A percentile compares a stretch with the other conserved stretches of the same genome.
phyloP scores from a whole-genome alignment of 2,113 vertebrate genomes.

The Sturnus vulgaris region DNA sequence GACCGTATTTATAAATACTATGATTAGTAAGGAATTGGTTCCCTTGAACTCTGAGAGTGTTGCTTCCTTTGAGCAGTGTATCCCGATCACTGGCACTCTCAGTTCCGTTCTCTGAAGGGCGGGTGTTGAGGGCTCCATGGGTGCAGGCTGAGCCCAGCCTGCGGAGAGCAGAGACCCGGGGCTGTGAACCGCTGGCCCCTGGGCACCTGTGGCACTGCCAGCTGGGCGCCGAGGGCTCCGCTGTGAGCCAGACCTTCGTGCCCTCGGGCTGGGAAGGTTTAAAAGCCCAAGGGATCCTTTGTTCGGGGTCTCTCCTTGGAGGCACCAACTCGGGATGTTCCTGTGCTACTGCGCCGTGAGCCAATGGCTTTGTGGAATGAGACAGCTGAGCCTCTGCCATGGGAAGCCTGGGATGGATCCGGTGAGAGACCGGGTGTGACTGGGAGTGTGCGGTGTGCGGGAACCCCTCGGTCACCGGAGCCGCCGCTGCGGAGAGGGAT shows the following conservation, averaged over 20 bases:
- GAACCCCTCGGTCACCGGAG: too few species aligned
- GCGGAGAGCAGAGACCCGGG: neutral
- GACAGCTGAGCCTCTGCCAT: neutral
- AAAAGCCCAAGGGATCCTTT: neutral
- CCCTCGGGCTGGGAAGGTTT: neutral
- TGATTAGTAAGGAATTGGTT: neutral
- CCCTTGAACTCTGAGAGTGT: neutral
- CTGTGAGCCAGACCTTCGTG: fast-evolving
- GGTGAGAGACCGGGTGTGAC: neutral
- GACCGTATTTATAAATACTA: neutral
- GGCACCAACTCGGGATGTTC: too few species aligned
- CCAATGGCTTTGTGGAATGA: neutral
- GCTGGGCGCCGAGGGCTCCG: too few species aligned
- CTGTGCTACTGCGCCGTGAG: neutral
- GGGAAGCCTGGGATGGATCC: neutral
- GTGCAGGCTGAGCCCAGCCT: neutral
- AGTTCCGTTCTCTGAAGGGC: neutral
- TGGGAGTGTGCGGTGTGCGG: too few species aligned
- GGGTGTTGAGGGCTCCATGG: fast-evolving
- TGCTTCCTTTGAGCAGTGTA: neutral
- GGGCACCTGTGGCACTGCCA: neutral
- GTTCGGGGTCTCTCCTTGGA: neutral
- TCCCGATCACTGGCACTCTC: neutral
- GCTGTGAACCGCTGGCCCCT: too few species aligned
- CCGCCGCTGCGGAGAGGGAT: neutral